Evolutionary conservation across 2,888 invertebrate genomes (phyloP).

Genomic region (Orthonevra nobilis): DNA sequence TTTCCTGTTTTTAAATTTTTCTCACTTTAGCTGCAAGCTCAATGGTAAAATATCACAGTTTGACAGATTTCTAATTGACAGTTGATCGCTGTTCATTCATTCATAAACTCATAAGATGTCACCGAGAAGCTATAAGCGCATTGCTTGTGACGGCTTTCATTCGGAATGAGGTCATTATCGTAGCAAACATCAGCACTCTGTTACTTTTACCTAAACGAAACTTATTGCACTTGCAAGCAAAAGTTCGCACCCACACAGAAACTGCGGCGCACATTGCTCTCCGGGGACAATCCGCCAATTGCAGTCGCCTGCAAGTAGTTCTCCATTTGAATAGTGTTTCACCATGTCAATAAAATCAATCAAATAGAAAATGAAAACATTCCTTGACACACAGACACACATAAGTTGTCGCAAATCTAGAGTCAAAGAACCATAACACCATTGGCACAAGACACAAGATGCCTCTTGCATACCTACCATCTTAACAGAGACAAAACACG

Average conservation of each 20-base stretch:
- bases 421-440: conserved; percentile 63
- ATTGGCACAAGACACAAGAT: conserved; percentile 53
- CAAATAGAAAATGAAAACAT: conserved; percentile 70
- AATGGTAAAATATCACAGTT: too few species aligned
- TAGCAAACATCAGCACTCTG: conserved; percentile 5
- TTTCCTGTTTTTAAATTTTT: too few species aligned
- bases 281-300: conserved; percentile 42
- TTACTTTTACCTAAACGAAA: conserved; percentile 57
- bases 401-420: conserved; percentile 41
- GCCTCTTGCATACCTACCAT: too few species aligned
- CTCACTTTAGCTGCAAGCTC: too few species aligned
- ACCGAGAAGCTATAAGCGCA: background rate
- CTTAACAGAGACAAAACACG: conserved; percentile 68
- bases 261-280: background rate
- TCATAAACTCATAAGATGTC: too few species aligned
- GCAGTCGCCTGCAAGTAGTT: conserved; percentile 46
- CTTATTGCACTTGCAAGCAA: conserved; percentile 47
- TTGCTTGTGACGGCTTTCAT: background rate
- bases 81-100: too few species aligned
- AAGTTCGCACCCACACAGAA: conserved; percentile 53
- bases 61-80: too few species aligned
- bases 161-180: conserved; percentile 37
- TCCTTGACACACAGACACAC: conserved; percentile 64
- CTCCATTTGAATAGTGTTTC: conserved; percentile 65
- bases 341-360: conserved; percentile 69